A percentile compares a stretch with the other conserved stretches of the same genome.
These are phyloP conservation scores for Uromys caudimaculatus DNA, from an alignment of 2,797 vertebrate genomes.

Conservation along the genomic window DNA sequence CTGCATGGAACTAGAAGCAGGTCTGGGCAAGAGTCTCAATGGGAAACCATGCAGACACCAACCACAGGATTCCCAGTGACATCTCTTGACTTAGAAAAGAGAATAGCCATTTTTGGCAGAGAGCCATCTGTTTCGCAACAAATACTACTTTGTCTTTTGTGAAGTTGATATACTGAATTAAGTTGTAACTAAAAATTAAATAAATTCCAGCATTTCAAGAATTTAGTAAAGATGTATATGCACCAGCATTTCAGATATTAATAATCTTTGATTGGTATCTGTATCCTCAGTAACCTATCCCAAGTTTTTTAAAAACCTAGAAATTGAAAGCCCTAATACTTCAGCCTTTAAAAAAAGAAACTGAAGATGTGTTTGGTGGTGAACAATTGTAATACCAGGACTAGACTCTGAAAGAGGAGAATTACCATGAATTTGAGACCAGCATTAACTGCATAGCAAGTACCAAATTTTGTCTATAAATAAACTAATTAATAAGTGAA, in stretches of 20 bases:
- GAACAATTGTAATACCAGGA: not conserved
- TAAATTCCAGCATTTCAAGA: constrained; percentile 36
- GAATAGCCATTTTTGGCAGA: not conserved
- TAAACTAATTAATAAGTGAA: not conserved
- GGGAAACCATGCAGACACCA: not conserved
- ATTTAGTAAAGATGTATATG: not conserved
- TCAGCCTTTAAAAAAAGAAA: not conserved
- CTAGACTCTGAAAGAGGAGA: not conserved
- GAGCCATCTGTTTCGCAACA: not conserved
- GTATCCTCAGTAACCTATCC: constrained; percentile 13
- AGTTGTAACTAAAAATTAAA: not conserved
- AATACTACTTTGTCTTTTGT: not conserved
- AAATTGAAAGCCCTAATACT: not conserved
- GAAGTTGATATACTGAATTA: not conserved
- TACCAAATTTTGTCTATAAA: not conserved
- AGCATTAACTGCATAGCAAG: not conserved
- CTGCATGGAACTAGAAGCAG: not conserved
- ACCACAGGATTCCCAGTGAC: not conserved
- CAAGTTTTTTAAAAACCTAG: not conserved
- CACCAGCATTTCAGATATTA: not conserved
- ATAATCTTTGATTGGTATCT: constrained; percentile 36
- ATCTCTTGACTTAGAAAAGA: not conserved
- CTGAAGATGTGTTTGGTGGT: not conserved
- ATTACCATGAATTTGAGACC: not conserved
- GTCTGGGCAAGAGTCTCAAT: not conserved